Evolutionary conservation across 2,888 invertebrate species (phyloP).

Genomic region (Pristionchus maxplancki): DNA sequence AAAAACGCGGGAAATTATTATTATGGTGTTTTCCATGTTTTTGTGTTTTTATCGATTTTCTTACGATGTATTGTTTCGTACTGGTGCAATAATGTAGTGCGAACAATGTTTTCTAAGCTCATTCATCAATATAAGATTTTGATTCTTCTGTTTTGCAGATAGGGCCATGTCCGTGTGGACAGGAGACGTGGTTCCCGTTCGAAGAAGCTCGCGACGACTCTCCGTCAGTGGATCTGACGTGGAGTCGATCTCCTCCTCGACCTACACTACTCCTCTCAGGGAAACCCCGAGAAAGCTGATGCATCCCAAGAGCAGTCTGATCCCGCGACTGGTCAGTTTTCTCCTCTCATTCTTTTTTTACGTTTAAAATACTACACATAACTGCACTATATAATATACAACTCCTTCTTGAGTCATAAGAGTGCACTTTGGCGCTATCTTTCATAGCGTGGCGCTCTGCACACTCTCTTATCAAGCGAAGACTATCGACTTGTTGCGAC

Average conservation of each 20-base stretch:
- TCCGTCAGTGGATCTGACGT: neutral
- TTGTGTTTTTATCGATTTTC: neutral
- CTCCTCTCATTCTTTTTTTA: neutral
- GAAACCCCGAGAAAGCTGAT: neutral
- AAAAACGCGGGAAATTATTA: slow-evolving; percentile 8
- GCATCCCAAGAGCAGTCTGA: slow-evolving; percentile 32
- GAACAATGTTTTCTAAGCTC: too few species aligned
- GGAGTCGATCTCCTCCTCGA: neutral
- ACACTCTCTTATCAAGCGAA: neutral
- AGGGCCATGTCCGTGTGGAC: slow-evolving; percentile 33
- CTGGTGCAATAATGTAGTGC: neutral
- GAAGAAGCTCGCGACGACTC: slow-evolving; percentile 28
- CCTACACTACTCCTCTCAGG: neutral
- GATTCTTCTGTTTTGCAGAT: neutral
- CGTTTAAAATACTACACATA: neutral
- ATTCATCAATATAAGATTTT: neutral
- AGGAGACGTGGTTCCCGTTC: neutral
- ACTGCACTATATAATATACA: neutral
- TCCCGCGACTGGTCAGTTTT: slow-evolving; percentile 22
- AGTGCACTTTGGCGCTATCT: slow-evolving; percentile 13
- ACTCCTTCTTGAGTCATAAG: neutral
- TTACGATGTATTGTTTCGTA: neutral
- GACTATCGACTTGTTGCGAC: neutral
- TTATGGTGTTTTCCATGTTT: neutral
- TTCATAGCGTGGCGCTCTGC: neutral